Conservation (phyloP, 2,113 vertebrate species). For the Platysternon megacephalum region DNA sequence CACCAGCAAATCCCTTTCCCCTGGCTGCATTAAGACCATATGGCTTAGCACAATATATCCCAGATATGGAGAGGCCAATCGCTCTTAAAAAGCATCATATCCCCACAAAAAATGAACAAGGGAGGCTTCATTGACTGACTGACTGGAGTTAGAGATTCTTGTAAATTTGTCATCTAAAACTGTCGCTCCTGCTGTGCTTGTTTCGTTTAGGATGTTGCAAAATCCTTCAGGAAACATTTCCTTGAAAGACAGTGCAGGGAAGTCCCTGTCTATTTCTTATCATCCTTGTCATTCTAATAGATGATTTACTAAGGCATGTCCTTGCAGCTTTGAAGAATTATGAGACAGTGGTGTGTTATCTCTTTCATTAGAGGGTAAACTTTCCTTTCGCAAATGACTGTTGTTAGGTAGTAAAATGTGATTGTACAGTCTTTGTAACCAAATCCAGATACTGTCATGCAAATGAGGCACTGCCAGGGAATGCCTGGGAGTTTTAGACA, state of each 20-base stretch:
- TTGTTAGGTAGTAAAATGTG: slow-evolving; percentile 11
- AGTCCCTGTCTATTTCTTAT: not conserved
- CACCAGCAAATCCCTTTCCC: not conserved
- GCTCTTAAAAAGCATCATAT: not conserved
- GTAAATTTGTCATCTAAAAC: not conserved
- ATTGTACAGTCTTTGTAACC: not conserved
- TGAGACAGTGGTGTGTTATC: not conserved
- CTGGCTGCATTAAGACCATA: not conserved
- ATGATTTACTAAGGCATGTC: not conserved
- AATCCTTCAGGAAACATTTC: slow-evolving; percentile 26
- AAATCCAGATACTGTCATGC: not conserved
- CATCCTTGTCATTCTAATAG: not conserved
- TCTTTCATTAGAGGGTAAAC: not conserved
- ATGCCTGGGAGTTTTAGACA: not conserved
- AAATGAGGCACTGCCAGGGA: not conserved
- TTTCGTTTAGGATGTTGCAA: not conserved
- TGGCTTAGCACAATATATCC: not conserved
- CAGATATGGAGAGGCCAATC: not conserved
- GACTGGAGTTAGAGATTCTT: not conserved
- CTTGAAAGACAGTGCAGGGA: not conserved
- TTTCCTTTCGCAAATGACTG: not conserved
- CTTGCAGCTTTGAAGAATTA: not conserved
- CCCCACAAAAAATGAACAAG: not conserved
- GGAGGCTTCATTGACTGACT: not conserved
- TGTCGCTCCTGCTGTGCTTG: not conserved